Conservation (phyloP, 2,113 vertebrate genomes). For the Enhydra lutris region DNA sequence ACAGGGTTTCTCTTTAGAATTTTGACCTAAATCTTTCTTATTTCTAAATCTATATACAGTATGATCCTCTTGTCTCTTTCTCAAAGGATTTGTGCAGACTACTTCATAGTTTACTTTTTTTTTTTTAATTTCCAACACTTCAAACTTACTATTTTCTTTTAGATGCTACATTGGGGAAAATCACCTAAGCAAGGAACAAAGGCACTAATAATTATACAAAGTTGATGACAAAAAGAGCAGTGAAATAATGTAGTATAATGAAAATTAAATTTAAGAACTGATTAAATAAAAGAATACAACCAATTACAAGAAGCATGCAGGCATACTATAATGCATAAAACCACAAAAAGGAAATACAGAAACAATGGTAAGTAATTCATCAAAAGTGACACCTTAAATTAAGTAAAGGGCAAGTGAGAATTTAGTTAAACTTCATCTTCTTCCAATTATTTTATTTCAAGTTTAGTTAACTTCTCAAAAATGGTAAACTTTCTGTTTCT, state of each 20-base stretch:
- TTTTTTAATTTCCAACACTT: not conserved
- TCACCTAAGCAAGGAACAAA: constrained; percentile 48
- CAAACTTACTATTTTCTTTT: not conserved
- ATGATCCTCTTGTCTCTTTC: not conserved
- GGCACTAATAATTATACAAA: constrained; percentile 23
- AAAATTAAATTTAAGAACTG: constrained; percentile 30
- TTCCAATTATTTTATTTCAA: constrained; percentile 11
- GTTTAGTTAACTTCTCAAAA: not conserved
- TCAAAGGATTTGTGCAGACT: not conserved
- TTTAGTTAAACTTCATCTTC: not conserved
- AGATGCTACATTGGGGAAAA: not conserved
- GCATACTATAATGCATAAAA: constrained; percentile 17
- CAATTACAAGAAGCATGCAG: not conserved
- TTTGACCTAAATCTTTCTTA: not conserved
- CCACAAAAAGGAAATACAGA: not conserved
- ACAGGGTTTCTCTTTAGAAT: not conserved
- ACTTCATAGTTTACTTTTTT: not conserved
- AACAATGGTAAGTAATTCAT: constrained; percentile 32
- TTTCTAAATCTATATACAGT: not conserved
- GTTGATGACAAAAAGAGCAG: constrained; percentile 55
- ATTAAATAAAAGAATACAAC: constrained; percentile 26
- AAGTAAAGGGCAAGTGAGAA: constrained; percentile 33
- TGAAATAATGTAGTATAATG: constrained; percentile 13
- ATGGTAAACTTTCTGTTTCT: not conserved
- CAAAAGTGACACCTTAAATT: constrained; percentile 48